Conservation (phyloP, 1,140 invertebrate genomes). For the Diachasma alloeum region DNA sequence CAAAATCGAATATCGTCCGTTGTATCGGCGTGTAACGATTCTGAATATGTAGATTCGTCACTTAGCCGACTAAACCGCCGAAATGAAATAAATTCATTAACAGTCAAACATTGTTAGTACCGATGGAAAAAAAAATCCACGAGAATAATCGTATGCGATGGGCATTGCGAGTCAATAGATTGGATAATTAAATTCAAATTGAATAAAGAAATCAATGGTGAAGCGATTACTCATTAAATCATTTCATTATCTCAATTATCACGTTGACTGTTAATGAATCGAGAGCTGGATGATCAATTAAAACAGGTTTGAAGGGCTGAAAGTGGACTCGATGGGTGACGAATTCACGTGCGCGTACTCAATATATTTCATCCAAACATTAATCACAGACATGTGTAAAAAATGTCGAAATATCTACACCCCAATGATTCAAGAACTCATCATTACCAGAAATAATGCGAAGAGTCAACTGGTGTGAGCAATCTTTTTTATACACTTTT, state of each 20-base stretch:
- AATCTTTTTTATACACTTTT: conserved; percentile 27
- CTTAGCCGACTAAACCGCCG: not conserved
- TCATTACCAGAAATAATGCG: no score
- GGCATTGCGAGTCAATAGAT: not conserved
- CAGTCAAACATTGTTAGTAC: not conserved
- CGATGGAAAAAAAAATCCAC: not conserved
- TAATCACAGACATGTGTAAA: no score
- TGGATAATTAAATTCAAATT: not conserved
- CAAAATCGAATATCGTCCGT: not conserved
- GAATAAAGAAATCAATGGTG: not conserved
- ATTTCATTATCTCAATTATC: not conserved
- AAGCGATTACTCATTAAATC: not conserved
- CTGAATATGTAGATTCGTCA: not conserved
- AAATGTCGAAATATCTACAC: no score
- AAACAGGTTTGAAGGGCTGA: not conserved
- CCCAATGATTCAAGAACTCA: no score
- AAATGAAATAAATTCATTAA: not conserved
- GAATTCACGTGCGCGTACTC: not conserved
- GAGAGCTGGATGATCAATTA: not conserved
- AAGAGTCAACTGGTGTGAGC: conserved; percentile 7
- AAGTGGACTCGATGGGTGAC: not conserved
- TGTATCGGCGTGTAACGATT: not conserved
- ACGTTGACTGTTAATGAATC: not conserved
- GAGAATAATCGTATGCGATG: not conserved
- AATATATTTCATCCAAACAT: no score